Evolutionary conservation across 1,140 invertebrate species (phyloP).

Genomic region (Lepidostoma basale): DNA sequence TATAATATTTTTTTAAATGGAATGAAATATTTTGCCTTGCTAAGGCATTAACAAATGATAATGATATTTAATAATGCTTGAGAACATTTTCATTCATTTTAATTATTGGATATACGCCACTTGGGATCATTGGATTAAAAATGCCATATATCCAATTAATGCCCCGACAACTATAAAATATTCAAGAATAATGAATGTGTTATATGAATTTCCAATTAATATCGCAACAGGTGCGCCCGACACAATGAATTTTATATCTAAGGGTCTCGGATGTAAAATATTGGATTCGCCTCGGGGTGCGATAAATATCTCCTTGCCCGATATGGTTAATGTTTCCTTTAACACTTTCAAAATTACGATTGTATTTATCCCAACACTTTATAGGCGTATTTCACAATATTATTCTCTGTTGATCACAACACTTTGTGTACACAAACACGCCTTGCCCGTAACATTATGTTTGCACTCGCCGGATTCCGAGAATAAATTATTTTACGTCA

Average conservation of each 20-base stretch:
- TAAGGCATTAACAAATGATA: too few species aligned
- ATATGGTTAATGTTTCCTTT: conserved; percentile 31
- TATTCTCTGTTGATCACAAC: neutral
- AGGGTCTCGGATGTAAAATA: conserved; percentile 38
- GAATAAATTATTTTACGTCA: neutral
- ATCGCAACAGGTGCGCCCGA: conserved; percentile 34
- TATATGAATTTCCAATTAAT: conserved; percentile 30
- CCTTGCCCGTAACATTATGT: too few species aligned
- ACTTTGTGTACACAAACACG: neutral
- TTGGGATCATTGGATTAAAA: too few species aligned
- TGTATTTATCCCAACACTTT: conserved; percentile 5
- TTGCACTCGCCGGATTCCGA: too few species aligned
- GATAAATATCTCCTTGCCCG: conserved; percentile 26
- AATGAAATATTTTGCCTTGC: too few species aligned
- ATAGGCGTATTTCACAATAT: conserved; percentile 9
- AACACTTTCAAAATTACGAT: conserved; percentile 29
- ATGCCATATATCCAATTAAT: too few species aligned
- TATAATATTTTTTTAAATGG: too few species aligned
- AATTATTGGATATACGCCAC: too few species aligned
- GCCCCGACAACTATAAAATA: too few species aligned
- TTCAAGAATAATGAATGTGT: conserved; percentile 14
- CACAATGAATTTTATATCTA: conserved; percentile 39
- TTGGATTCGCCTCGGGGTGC: conserved; percentile 26
- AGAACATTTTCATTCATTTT: too few species aligned
- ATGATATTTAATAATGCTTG: too few species aligned